Conservation (phyloP, 2,797 vertebrate species). For the Saxicola maurus region DNA sequence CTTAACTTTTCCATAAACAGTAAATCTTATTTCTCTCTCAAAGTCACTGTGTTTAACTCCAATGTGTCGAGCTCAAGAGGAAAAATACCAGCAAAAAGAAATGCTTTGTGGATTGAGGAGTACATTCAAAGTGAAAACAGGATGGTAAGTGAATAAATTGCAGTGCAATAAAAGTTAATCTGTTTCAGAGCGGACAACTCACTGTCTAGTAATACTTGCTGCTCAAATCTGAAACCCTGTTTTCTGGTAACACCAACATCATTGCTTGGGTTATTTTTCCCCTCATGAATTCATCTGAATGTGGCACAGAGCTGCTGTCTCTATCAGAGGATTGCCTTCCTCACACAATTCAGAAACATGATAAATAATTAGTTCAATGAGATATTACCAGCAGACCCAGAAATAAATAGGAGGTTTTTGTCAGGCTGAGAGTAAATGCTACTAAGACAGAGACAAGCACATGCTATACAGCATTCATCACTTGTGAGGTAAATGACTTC, state of each 20-base stretch:
- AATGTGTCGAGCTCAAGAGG: not conserved
- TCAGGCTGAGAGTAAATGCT: slow-evolving; percentile 68
- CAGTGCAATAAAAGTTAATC: not conserved
- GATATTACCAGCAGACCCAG: slow-evolving; percentile 66
- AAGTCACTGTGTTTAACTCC: slow-evolving; percentile 16
- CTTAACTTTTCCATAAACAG: not conserved
- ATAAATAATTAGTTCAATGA: slow-evolving; percentile 70
- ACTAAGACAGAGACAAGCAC: slow-evolving; percentile 62
- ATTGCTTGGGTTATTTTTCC: not conserved
- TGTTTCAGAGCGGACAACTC: not conserved
- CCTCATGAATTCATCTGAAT: not conserved
- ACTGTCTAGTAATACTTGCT: not conserved
- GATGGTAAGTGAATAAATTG: not conserved
- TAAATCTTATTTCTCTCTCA: not conserved
- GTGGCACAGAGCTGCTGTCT: not conserved
- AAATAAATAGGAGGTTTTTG: slow-evolving; percentile 63
- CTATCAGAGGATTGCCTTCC: slow-evolving; percentile 36
- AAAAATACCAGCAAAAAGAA: not conserved
- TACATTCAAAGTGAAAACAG: not conserved
- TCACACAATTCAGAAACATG: slow-evolving; percentile 49
- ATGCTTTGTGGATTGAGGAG: not conserved
- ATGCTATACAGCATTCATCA: slow-evolving; percentile 76
- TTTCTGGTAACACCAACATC: not conserved
- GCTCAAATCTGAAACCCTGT: not conserved
- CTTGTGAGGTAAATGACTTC: slow-evolving; percentile 77